Conservation (phyloP, 2,888 invertebrate species). For the Seira sanloemensis region DNA sequence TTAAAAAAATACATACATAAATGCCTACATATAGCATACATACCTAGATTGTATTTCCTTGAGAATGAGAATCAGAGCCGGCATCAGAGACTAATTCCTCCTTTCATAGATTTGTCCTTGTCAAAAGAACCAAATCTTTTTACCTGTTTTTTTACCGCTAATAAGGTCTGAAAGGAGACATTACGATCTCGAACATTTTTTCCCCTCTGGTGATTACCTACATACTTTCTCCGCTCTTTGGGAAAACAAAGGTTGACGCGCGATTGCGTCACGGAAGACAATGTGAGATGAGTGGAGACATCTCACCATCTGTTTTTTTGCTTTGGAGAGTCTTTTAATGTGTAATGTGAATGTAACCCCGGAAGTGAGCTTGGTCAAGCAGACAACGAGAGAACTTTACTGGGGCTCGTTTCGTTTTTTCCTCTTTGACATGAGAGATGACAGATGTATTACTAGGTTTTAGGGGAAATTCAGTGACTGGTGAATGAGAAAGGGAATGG, state of each 20-base stretch:
- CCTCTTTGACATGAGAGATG: too few relatives aligned
- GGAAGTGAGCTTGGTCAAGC: not conserved
- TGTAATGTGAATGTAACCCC: too few relatives aligned
- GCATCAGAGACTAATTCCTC: too few relatives aligned
- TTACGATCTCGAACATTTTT: too few relatives aligned
- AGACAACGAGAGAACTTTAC: constrained; percentile 14
- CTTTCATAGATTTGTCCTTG: not conserved
- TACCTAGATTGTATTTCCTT: too few relatives aligned
- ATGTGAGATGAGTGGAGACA: constrained; percentile 1
- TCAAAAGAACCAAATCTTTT: not conserved
- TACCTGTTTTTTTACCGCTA: not conserved
- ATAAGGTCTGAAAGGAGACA: not conserved
- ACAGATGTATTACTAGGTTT: too few relatives aligned
- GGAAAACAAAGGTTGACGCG: not conserved
- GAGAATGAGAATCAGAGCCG: too few relatives aligned
- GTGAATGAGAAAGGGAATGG: not conserved
- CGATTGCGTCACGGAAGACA: not conserved
- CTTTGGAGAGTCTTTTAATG: not conserved
- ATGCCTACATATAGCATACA: too few relatives aligned
- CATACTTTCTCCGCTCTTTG: not conserved
- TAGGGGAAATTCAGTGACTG: too few relatives aligned
- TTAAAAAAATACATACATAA: too few relatives aligned
- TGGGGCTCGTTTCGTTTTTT: constrained; percentile 9
- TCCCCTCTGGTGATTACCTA: not conserved
- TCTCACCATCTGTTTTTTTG: constrained; percentile 9